phyloP scores from a whole-genome alignment of 37 sponge, comb jelly and placozoan genomes.

The Sycon ciliatum region DNA sequence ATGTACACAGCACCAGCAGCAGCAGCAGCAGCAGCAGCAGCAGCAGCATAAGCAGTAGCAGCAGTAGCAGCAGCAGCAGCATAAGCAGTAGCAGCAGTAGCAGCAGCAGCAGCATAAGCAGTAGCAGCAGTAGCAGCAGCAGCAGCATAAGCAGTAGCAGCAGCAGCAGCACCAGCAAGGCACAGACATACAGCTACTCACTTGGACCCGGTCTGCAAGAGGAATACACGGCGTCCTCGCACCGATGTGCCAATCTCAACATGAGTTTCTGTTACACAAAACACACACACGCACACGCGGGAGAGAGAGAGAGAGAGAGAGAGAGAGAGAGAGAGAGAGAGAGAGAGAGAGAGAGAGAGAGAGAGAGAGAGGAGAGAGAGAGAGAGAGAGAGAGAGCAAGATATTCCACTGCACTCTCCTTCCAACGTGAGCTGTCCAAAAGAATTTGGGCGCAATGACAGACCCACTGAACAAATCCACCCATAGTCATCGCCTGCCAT shows the following conservation, averaged over 20 bases:
- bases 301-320: slow-evolving; percentile 37
- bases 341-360: neutral
- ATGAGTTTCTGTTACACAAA: slow-evolving; percentile 62
- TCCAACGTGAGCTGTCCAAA: too few relatives aligned
- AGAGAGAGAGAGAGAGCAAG: neutral
- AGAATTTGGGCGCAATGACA: too few relatives aligned
- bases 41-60: too few relatives aligned
- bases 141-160: neutral
- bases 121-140: too few relatives aligned
- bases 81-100: slow-evolving; percentile 2
- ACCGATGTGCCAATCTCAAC: slow-evolving; percentile 73
- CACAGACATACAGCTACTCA: neutral
- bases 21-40: too few relatives aligned
- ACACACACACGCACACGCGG: slow-evolving; percentile 11
- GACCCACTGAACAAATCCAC: too few relatives aligned
- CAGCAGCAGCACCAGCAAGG: neutral
- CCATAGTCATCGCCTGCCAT: too few relatives aligned
- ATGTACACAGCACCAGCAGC: too few relatives aligned
- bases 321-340: slow-evolving; percentile 1
- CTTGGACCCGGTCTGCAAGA: slow-evolving; percentile 74
- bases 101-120: too few relatives aligned
- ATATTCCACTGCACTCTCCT: too few relatives aligned
- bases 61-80: too few relatives aligned
- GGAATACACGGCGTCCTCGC: slow-evolving; percentile 85
- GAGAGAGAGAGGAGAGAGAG: neutral